These are phyloP conservation scores for Nerophis lumbriciformis DNA, from an alignment of 2,113 vertebrate species.

Conservation along the genomic window DNA sequence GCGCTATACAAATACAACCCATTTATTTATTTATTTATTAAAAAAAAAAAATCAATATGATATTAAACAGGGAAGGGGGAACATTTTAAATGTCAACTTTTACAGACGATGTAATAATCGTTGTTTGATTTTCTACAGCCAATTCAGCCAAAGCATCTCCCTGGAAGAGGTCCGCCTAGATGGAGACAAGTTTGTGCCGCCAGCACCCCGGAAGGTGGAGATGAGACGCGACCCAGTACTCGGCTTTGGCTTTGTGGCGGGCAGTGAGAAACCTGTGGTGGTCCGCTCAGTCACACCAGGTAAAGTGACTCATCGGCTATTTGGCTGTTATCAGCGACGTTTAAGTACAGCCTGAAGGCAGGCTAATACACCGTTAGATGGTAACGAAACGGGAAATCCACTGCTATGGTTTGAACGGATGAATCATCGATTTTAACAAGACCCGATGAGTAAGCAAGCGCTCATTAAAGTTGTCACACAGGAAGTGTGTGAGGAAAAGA, in stretches of 20 bases:
- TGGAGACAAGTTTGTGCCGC: constrained; percentile 87
- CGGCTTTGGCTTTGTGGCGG: constrained; percentile 97
- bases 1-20: no score
- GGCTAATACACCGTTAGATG: constrained; percentile 29
- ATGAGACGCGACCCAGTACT: constrained; percentile 98
- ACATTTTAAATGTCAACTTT: no score
- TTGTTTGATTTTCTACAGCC: constrained; percentile 65
- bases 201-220: constrained; percentile 88
- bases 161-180: constrained; percentile 91
- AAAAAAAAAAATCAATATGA: no score
- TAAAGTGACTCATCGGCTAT: constrained; percentile 47
- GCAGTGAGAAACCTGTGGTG: constrained; percentile 97
- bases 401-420: constrained; percentile 20
- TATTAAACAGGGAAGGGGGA: no score
- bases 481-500: constrained; percentile 6
- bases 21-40: no score
- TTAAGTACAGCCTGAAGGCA: not conserved
- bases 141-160: constrained; percentile 85
- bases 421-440: constrained; percentile 47
- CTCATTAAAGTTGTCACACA: constrained; percentile 28
- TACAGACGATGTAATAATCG: no score
- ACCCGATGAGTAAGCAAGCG: constrained; percentile 37
- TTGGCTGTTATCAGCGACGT: constrained; percentile 22
- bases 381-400: constrained; percentile 15
- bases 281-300: constrained; percentile 98